Base-by-base conservation (phyloP, 2,113 vertebrate genomes). In the Pelusios castaneus region DNA sequence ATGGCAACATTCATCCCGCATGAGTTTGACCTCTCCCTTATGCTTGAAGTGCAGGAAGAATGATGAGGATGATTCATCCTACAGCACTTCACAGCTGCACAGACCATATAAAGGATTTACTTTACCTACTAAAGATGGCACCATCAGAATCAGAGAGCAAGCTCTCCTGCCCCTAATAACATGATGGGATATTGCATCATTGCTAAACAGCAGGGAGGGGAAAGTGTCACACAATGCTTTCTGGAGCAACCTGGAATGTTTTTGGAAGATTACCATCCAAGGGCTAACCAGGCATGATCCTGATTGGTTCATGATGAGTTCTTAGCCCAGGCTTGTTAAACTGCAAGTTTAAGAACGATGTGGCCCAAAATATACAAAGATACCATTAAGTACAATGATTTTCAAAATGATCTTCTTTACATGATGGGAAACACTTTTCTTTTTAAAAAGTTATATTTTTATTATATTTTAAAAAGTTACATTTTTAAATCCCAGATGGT, bases 401-500 rank as follows among this genome's bases (percentile, higher is more conserved):
- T 52, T 2, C 5, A 29, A 4, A 45, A 49, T 27, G 0, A 78
- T n/a, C 14, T 79, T 45, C 19, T 16, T 63, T 41, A 5, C 31
- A 5, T 1, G 0, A 77, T 10, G 14, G 34, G 17, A n/a, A 41
- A 52, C 54, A 19, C 8, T 80, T 31, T 2, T 79, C 63, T 79
- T 51, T n/a, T n/a, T n/a, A 34, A 21, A 17, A 76, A 27, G 1
- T 56, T 11, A 31, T 49, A 1, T 0, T 9, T n/a, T n/a, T n/a
- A n/a, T n/a, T n/a, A n/a, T n/a, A n/a, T 51, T n/a, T n/a, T n/a
- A 34, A 21, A 17, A 76, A 27, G 1, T 56, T 11, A 31, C 43
- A 1, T 0, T 9, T 24, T 1, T 0, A 21, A 25, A 52, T 34
- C 17, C 4, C 13, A 14, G 51, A 17, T 52, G 51, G 51, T 14